Evolutionary conservation across 2,797 vertebrate species (phyloP), one percentile per base, ranked within the genome.

Genomic region (Melanogrammus aeglefinus): DNA sequence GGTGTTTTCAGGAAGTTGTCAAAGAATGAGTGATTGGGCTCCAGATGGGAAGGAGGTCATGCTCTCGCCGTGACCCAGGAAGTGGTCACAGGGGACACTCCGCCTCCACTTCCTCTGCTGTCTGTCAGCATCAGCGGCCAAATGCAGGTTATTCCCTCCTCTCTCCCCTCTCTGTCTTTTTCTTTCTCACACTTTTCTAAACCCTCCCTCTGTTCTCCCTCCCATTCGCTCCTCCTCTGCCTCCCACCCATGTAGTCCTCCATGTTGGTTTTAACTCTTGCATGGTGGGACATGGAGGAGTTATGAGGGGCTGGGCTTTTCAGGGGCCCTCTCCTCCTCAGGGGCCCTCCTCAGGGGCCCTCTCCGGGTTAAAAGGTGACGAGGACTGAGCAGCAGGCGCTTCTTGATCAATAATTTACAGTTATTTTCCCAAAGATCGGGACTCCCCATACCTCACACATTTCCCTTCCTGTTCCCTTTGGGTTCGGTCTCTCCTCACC

Each of bases 1-100:
- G 96, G 96, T 97, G 96, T 97, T 97, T n/a, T 97, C 96, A 97
- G 97, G 97, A 98, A 97, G 97, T 97, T 97, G 97, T 98, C 96
- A 96, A 95, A 95, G 95, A 95, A 96, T 97, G 96, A 98, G 94
- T 97, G 97, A 99, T 98, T 96, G 96, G n/a, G 95, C 94, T 98
- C 97, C 97, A 99, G 97, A 99, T 98, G 97, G 96, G n/a, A n/a
- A 91, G 92, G 91, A 95, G 95, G 97, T 98, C 97, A 97, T 93
- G 92, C 94, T 95, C 94, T n/a, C n/a, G n/a, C n/a, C 36, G 0
- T 97, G 97, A 97, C 96, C 97, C 97, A 97, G 97, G 97, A 99
- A 98, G 97, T 96, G 95, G 96, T 98, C 96, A 95, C 96, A 94
- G 92, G 97, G 97, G 96, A 98, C 96, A 92, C 94, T 94, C 93